Conservation (phyloP, 2,113 vertebrate species). For the Charina bottae region DNA sequence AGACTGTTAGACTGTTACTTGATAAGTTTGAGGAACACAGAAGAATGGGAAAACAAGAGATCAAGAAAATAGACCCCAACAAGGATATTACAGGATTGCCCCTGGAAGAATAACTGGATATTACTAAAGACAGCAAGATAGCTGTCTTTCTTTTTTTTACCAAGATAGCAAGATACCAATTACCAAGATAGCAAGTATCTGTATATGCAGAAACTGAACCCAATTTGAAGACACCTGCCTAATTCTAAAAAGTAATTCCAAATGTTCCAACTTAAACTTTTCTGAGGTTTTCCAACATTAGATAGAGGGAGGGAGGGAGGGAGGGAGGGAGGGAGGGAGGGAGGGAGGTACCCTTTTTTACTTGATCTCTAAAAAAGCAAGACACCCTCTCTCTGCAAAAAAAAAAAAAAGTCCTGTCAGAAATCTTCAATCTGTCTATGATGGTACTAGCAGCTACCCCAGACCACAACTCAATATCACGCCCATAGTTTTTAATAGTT, state of each 20-base stretch:
- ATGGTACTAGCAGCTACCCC: not conserved
- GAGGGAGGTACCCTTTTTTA: not conserved
- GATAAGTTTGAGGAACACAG: not conserved
- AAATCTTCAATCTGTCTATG: not conserved
- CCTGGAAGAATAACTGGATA: not conserved
- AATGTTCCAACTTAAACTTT: not conserved
- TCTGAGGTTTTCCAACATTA: not conserved
- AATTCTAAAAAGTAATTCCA: not conserved
- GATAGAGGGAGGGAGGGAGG: too few species aligned
- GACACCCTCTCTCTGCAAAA: not conserved
- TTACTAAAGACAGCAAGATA: not conserved
- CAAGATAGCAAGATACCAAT: not conserved
- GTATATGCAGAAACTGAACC: not conserved
- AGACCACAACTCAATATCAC: not conserved
- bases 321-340: too few species aligned
- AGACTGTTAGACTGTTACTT: not conserved
- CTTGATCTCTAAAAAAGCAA: not conserved
- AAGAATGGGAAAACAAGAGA: not conserved
- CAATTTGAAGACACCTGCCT: not conserved
- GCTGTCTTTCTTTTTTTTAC: too few species aligned
- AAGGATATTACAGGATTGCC: not conserved
- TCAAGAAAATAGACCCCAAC: not conserved
- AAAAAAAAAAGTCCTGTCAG: not conserved
- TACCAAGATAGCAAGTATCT: not conserved
- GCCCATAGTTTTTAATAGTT: conserved; percentile 7